phyloP scores from a whole-genome alignment of 2,113 vertebrate genomes.

The Tetrao urogallus region DNA sequence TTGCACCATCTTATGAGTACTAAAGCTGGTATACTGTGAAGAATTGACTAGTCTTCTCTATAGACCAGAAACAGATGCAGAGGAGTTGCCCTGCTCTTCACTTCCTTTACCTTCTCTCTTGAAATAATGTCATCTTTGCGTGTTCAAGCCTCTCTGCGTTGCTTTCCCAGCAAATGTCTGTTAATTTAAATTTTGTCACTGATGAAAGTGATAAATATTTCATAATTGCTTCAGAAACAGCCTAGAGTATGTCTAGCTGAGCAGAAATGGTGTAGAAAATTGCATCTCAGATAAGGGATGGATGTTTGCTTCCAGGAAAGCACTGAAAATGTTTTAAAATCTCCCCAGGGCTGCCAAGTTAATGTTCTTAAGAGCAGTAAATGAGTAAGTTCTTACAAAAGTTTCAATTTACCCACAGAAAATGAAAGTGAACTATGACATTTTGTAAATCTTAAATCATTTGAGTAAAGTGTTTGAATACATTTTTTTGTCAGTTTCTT shows the following conservation, averaged over 20 bases:
- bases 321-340: background rate
- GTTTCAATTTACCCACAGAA: background rate
- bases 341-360: background rate
- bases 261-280: background rate
- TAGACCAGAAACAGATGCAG: background rate
- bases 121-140: background rate
- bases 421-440: background rate
- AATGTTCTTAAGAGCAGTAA: background rate
- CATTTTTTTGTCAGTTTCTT: background rate
- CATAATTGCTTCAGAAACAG: background rate
- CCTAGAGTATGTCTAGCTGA: background rate
- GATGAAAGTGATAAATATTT: background rate
- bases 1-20: background rate
- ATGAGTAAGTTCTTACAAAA: background rate
- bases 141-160: background rate
- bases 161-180: background rate
- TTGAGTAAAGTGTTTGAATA: background rate
- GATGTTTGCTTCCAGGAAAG: background rate
- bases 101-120: background rate
- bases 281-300: background rate
- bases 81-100: background rate
- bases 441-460: background rate
- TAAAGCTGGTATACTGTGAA: background rate
- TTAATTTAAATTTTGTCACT: background rate
- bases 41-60: background rate